A percentile compares a stretch with the other conserved stretches of the same genome.
These are phyloP conservation scores for Bostrychus sinensis DNA, from an alignment of 2,113 vertebrate genomes.

Conservation along the genomic window DNA sequence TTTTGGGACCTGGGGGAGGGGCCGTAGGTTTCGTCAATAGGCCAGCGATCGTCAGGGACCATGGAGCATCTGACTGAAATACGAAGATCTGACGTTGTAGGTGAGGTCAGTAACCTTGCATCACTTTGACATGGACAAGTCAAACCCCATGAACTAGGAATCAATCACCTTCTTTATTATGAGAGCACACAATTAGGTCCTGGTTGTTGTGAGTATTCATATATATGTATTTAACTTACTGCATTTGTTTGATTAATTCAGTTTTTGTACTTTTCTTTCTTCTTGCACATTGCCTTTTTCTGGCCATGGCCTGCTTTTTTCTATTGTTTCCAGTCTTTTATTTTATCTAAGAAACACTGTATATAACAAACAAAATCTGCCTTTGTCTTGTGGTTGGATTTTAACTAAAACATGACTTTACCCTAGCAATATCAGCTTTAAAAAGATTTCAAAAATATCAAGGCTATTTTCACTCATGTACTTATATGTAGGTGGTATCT, in stretches of 20 bases:
- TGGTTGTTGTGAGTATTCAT: conserved; percentile 60
- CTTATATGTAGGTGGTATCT: too few species aligned
- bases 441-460: too few species aligned
- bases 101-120: conserved; percentile 58
- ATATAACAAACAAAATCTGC: too few species aligned
- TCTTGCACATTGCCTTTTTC: too few species aligned
- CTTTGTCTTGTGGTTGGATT: too few species aligned
- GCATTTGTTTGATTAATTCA: not conserved
- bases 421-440: too few species aligned
- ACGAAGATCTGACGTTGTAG: conserved; percentile 48
- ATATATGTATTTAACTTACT: not conserved
- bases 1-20: conserved; percentile 46
- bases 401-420: too few species aligned
- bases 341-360: too few species aligned
- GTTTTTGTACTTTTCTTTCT: too few species aligned
- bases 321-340: too few species aligned
- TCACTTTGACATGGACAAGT: conserved; percentile 70
- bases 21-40: conserved; percentile 56
- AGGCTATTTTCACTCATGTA: too few species aligned
- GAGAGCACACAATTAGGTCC: conserved; percentile 42
- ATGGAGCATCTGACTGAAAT: conserved; percentile 59
- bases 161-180: conserved; percentile 62
- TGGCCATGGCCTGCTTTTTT: too few species aligned
- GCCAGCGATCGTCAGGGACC: conserved; percentile 34
- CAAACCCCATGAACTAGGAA: conserved; percentile 51